These are phyloP conservation scores for Agapornis canus DNA, from an alignment of 2,797 vertebrate species.

Conservation along the genomic window DNA sequence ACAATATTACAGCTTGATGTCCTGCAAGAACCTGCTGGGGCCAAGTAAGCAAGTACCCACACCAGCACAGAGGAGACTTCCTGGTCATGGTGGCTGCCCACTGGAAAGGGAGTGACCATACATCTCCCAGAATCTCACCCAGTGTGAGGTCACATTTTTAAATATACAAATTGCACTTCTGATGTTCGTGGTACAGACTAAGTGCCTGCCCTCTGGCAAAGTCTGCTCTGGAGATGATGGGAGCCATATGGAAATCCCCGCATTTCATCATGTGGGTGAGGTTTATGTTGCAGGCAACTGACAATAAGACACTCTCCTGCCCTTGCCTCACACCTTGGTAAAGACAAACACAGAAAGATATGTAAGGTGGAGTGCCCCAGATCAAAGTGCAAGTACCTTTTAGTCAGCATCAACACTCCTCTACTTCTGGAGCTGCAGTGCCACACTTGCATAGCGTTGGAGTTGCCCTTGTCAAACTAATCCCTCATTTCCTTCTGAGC, in stretches of 20 bases:
- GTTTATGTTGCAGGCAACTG: neutral
- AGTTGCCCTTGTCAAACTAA: neutral
- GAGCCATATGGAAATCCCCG: accelerated
- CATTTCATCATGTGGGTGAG: accelerated
- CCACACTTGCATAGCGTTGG: accelerated
- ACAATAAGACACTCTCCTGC: neutral
- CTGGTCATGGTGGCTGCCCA: accelerated
- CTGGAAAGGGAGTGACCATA: accelerated
- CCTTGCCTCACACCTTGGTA: neutral
- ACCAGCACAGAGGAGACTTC: accelerated
- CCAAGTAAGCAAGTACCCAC: accelerated
- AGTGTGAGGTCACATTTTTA: neutral
- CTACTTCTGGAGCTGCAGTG: neutral
- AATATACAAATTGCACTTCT: neutral
- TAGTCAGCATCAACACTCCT: neutral
- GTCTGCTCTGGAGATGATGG: neutral
- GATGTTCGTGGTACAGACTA: neutral
- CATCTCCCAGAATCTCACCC: neutral
- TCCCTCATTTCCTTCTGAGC: neutral
- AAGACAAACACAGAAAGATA: neutral
- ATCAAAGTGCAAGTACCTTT: neutral
- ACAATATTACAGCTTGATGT: neutral
- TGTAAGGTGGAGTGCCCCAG: neutral
- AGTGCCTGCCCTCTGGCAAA: neutral
- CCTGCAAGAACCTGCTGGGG: accelerated